A percentile compares a stretch with the other conserved stretches of the same genome.
These are phyloP conservation scores for Erythrocercus mccallii DNA, from an alignment of 2,113 vertebrate species.

Conservation along the genomic window DNA sequence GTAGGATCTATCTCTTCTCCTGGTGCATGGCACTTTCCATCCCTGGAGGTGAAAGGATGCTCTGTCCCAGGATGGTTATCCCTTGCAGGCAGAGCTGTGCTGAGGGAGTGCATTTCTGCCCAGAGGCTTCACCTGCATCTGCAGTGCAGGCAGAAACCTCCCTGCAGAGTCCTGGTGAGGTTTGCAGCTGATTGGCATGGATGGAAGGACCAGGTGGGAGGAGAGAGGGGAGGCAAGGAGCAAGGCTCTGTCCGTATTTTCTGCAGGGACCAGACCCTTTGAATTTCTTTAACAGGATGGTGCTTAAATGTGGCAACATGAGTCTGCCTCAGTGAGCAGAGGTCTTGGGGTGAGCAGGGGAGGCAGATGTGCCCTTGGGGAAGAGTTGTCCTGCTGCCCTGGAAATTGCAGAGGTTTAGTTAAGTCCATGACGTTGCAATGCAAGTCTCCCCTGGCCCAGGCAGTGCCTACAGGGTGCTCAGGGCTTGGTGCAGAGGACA, in stretches of 20 bases:
- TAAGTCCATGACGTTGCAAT: neutral
- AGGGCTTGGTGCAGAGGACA: neutral
- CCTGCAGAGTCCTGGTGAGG: neutral
- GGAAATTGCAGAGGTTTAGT: neutral
- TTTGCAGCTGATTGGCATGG: neutral
- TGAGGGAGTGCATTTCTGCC: neutral
- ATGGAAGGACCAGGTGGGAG: neutral
- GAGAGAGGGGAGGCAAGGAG: neutral
- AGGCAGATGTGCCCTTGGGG: neutral
- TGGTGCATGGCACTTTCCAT: neutral
- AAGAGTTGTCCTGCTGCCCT: neutral
- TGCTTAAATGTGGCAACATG: neutral
- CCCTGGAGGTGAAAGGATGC: neutral
- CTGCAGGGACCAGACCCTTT: neutral
- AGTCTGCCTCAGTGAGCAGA: neutral
- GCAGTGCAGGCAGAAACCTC: neutral
- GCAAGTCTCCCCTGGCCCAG: neutral
- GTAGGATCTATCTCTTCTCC: neutral
- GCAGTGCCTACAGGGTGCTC: neutral
- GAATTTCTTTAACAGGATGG: neutral
- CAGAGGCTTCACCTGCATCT: neutral
- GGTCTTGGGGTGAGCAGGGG: neutral
- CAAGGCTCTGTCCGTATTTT: neutral
- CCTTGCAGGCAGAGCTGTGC: rapidly evolving
- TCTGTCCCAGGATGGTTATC: too few species aligned